Conservation (phyloP, 2,797 vertebrate species). For the Nannoperca australis region DNA sequence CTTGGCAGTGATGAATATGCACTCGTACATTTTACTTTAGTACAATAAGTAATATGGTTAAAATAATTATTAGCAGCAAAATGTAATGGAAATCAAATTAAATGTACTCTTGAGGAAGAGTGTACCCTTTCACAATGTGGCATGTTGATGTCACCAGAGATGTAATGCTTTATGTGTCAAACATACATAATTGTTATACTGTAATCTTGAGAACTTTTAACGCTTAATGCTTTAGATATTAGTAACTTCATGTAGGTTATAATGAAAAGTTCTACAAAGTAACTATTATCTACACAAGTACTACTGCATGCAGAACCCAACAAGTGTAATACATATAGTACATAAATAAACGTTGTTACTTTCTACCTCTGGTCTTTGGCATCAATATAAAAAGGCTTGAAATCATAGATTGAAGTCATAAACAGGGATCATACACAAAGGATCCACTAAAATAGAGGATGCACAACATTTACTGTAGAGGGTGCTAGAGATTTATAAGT, state of each 20-base stretch:
- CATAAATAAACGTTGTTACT: background rate
- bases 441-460: background rate
- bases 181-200: background rate
- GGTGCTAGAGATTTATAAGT: constrained; percentile 63
- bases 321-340: background rate
- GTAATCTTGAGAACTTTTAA: background rate
- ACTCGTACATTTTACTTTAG: too few species aligned
- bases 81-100: background rate
- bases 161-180: background rate
- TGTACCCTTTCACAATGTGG: background rate
- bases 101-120: background rate
- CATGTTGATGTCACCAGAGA: background rate
- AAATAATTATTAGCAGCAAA: background rate
- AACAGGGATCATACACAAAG: background rate
- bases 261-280: background rate
- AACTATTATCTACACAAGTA: background rate
- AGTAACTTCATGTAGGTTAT: background rate
- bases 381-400: background rate
- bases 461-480: constrained; percentile 46
- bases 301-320: background rate
- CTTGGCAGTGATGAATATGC: background rate
- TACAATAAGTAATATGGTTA: too few species aligned
- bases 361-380: background rate
- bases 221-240: background rate
- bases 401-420: background rate